Evolutionary conservation across 1,140 invertebrate species (phyloP), one percentile per base, ranked within the genome.

Genomic region (Sycobia sp.): DNA sequence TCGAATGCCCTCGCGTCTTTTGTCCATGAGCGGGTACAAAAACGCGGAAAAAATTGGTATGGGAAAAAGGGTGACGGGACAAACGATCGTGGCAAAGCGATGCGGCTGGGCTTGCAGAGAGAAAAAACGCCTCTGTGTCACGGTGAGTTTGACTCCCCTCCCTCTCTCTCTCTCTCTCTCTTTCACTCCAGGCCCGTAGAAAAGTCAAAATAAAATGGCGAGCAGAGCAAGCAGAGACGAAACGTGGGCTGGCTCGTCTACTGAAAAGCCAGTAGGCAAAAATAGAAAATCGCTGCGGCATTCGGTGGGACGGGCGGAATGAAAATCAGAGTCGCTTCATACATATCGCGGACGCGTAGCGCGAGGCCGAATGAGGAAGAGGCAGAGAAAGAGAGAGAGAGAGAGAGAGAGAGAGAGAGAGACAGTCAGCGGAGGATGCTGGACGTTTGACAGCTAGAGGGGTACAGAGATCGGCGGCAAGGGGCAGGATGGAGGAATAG

Each of bases 301-400:
- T 23, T 47, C 38, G n/a, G 14, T 23, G n/a, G 67, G 66, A 53
- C 55, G 44, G 29, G 50, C 46, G 56, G 55, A 65, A 59, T 64
- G 57, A 63, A 66, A 69, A 56, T 51, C 53, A 44, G 34, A 46
- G 50, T 43, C 55, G 46, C 60, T 61, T 54, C 41, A 41, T 57
- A 53, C 50, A 44, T 60, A 67, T n/a, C 44, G 65, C 38, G 27
- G n/a, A n/a, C n/a, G n/a, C n/a, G n/a, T n/a, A n/a, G n/a, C n/a
- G n/a, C n/a, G n/a, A n/a, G n/a, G n/a, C n/a, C n/a, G n/a, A n/a
- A n/a, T n/a, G n/a, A n/a, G n/a, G n/a, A n/a, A n/a, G n/a, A n/a
- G n/a, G n/a, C n/a, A n/a, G n/a, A n/a, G n/a, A n/a, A n/a, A n/a
- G n/a, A n/a, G n/a, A n/a, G n/a, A n/a, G n/a, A n/a, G n/a, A n/a